These are phyloP conservation scores for Poecile atricapillus DNA, from an alignment of 2,113 vertebrate species.

Conservation along the genomic window DNA sequence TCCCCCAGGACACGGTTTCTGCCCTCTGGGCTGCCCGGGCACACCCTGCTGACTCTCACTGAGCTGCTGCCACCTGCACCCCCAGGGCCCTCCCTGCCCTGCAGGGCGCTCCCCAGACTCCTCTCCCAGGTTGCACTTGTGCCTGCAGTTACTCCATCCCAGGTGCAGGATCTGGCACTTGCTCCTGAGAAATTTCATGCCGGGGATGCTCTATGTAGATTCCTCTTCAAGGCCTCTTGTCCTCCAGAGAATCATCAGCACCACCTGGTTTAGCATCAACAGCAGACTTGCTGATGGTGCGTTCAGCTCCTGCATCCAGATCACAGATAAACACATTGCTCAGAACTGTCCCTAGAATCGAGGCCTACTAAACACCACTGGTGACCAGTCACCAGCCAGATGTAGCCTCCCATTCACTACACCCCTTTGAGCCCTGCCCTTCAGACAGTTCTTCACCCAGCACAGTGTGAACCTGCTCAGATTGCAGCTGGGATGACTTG, in stretches of 20 bases:
- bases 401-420: background rate
- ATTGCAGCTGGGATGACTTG: background rate
- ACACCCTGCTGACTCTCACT: background rate
- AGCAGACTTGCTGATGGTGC: background rate
- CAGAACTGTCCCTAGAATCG: background rate
- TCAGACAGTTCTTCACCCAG: background rate
- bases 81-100: background rate
- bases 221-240: background rate
- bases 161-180: background rate
- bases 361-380: background rate
- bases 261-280: background rate
- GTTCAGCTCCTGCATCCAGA: background rate
- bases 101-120: background rate
- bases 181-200: background rate
- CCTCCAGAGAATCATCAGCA: background rate
- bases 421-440: background rate
- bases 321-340: background rate
- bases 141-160: background rate
- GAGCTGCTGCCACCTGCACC: background rate
- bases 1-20: background rate
- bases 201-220: background rate
- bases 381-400: too few species aligned
- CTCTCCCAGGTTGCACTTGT: background rate
- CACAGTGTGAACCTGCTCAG: background rate
- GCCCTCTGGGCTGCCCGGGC: background rate